Percentiles rank a stretch among this genome's conserved stretches.
Evolutionary conservation across 2,888 invertebrate genomes (phyloP).

Genomic region (Troides aeacus): DNA sequence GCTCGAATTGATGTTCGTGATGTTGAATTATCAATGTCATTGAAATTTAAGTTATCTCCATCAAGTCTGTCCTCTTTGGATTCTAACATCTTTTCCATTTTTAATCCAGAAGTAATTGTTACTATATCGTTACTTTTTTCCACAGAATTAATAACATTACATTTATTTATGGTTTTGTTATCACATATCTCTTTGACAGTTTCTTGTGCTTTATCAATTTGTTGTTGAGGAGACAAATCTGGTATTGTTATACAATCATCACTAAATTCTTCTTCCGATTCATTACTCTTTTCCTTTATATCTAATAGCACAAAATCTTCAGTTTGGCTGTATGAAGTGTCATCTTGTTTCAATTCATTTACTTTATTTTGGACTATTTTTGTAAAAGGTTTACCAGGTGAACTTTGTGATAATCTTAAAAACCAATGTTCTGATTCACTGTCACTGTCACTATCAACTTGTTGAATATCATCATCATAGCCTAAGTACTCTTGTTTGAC

Average conservation of each 20-base stretch:
- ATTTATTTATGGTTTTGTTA: slow-evolving; percentile 1
- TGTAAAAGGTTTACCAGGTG: slow-evolving; percentile 62
- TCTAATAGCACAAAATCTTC: slow-evolving; percentile 47
- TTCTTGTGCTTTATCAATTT: slow-evolving; percentile 29
- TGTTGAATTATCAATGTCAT: slow-evolving; percentile 32
- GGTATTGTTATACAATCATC: slow-evolving; percentile 58
- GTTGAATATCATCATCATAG: slow-evolving; percentile 62
- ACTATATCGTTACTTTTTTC: slow-evolving; percentile 7
- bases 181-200: slow-evolving; percentile 1
- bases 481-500: slow-evolving; percentile 66
- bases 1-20: slow-evolving; percentile 29
- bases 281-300: slow-evolving; percentile 39
- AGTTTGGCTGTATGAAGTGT: slow-evolving; percentile 67
- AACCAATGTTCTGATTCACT: slow-evolving; percentile 78
- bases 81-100: neutral
- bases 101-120: neutral
- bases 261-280: slow-evolving; percentile 49
- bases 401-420: slow-evolving; percentile 75
- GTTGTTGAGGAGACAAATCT: slow-evolving; percentile 33
- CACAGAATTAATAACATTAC: neutral
- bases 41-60: slow-evolving; percentile 36
- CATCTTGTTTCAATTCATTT: slow-evolving; percentile 44
- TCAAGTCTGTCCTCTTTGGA: slow-evolving; percentile 44
- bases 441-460: slow-evolving; percentile 70
- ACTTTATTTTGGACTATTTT: slow-evolving; percentile 40